Base-by-base conservation (phyloP, 2,113 vertebrate genomes). In the Cryptomyrus ogoouensis region DNA sequence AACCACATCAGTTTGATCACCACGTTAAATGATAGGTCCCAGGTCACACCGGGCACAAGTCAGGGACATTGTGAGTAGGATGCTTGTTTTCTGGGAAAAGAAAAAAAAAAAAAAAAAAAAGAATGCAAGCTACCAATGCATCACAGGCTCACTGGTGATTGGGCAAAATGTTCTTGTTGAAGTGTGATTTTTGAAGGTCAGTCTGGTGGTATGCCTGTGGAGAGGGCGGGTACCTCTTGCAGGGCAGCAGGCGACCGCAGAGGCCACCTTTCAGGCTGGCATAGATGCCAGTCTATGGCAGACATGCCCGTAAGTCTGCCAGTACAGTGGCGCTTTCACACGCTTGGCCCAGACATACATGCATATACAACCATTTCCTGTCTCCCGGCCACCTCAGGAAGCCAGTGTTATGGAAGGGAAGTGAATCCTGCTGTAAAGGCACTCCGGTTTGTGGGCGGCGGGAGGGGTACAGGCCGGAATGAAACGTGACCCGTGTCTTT, bases 401-500 rank as follows among this genome's bases (percentile, higher is more conserved):
- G 91, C 62, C 89, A 46, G 89, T 95, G 94, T 94, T 95, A 92
- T 95, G 94, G 91, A 91, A 93, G 91, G 94, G 94, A 95, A 93
- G 93, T 93, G 92, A 92, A 93, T 94, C 93, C 92, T 1, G 19
- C 92, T 91, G 94, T 92, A 90, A 91, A 93, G 93, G 93, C 92
- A 92, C 49, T 87, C 15, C 5, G 13, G n/a, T 31, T 49, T 87
- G 39, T n/a, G 56, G 53, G 21, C 17, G 35, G 39, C 27, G 19
- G 31, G 53, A 88, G 90, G 83, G 90, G 88, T 89, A 94, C 92
- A 92, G 89, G 89, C 85, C 85, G 83, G 66, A 50, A 1, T 89
- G 21, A 74, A 66, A 74, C 85, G 80, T 53, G 58, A 49, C 42
- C 77, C 74, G 6, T 89, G 66, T 74, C 56, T 90, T 35, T 87